Evolutionary conservation across 2,888 invertebrate genomes (phyloP).

Genomic region (Conistra vaccinii): DNA sequence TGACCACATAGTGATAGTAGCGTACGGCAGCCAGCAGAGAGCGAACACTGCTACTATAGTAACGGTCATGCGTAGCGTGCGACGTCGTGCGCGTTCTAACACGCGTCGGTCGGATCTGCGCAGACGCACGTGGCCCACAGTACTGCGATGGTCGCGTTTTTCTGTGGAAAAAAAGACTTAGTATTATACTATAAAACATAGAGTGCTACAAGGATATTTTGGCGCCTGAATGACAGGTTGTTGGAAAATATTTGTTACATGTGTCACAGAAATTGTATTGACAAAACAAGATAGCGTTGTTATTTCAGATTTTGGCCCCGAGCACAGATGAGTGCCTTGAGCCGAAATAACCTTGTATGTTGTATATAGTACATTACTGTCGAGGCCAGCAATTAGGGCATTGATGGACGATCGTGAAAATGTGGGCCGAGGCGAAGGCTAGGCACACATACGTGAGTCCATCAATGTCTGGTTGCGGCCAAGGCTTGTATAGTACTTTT

Average conservation of each 20-base stretch:
- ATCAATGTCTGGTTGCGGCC: too few relatives aligned
- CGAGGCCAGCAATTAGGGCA: too few relatives aligned
- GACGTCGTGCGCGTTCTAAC: constrained; percentile 92
- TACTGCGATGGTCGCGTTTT: constrained; percentile 71
- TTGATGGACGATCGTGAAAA: too few relatives aligned
- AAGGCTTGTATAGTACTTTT: too few relatives aligned
- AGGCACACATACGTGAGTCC: too few relatives aligned
- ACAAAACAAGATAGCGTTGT: too few relatives aligned
- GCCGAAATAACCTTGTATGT: too few relatives aligned
- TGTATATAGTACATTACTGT: too few relatives aligned
- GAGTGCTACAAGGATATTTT: neutral
- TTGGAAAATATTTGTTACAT: neutral
- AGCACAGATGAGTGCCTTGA: too few relatives aligned
- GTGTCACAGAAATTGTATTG: too few relatives aligned
- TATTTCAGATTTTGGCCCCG: too few relatives aligned
- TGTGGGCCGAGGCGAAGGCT: too few relatives aligned
- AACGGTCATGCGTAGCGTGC: constrained; percentile 94
- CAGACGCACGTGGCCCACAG: constrained; percentile 87
- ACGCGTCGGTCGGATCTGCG: constrained; percentile 92
- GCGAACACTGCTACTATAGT: constrained; percentile 94
- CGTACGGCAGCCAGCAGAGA: constrained; percentile 95
- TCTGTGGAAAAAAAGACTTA: constrained; percentile 64
- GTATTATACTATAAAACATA: neutral
- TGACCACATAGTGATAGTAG: constrained; percentile 94
- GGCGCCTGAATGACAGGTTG: neutral